Base-by-base conservation (phyloP, 2,888 invertebrate species). In the Phlogophora meticulosa region DNA sequence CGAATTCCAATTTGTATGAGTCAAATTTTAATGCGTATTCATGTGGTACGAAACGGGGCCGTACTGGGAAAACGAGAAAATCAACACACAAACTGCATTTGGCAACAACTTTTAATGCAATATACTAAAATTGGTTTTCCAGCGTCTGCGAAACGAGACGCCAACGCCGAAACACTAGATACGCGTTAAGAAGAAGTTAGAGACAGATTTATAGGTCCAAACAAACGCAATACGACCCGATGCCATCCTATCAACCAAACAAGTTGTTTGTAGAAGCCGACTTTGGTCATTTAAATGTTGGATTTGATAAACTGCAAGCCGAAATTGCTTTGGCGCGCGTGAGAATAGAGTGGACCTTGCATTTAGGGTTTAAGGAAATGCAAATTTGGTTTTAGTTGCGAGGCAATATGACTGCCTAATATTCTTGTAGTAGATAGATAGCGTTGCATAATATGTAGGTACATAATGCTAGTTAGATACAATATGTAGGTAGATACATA, bases 281-380 rank as follows among this genome's bases (percentile, higher is more conserved):
- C 90, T 93, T 92, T 87, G 91, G 93, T 92, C 93, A 93, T 94
- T 93, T 93, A 92, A 93, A 93, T 93, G 93, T 90, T 91, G 87
- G 87, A 84, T 91, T 92, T 93, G 93, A 94, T 91, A 93, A 92
- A 94, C 85, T 92, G 91, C 89, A 87, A 74, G 82, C 75, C 85
- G 84, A 87, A 90, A 92, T 91, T 92, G 90, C 89, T 90, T 88
- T 81, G 76, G 72, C 69, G 66, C 24, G 56, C 80, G 85, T 83
- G 83, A 64, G 85, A 82, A 75, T 86, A 80, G 58, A 76, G 74
- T 87, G 89, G 91, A 90, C 81, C 72, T 61, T 49, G 17, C 52
- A n/a, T 60, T 15, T 49, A 53, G 20, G 58, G 52, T 52, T 65
- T 63, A 67, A 63, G 62, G 61, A 72, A 73, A 76, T 73, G 51